A percentile compares a stretch with the other conserved stretches of the same genome.
phyloP scores from a whole-genome alignment of 2,888 invertebrate genomes.

The Antitype chi region DNA sequence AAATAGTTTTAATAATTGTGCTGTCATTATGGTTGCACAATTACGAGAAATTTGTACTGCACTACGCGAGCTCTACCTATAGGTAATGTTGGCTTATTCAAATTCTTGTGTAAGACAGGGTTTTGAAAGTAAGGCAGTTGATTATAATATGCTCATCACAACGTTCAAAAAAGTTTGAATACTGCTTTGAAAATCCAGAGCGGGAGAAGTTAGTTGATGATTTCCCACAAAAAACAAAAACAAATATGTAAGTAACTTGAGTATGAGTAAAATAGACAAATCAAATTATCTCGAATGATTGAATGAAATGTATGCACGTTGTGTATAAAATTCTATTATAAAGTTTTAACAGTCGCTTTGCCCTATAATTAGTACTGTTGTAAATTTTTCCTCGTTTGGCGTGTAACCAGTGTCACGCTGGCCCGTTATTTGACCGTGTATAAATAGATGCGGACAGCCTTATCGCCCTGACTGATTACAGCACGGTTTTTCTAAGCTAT shows the following conservation, averaged over 20 bases:
- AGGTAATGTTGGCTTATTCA: neutral
- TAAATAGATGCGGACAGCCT: conserved; percentile 36
- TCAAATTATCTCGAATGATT: neutral
- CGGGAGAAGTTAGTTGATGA: too few relatives aligned
- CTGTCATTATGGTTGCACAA: conserved; percentile 18
- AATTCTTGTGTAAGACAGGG: neutral
- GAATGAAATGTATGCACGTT: neutral
- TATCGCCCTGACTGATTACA: conserved; percentile 52
- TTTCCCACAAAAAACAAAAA: too few relatives aligned
- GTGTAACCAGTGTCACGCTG: conserved; percentile 28
- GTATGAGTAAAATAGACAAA: neutral
- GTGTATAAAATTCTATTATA: neutral
- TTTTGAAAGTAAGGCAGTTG: neutral
- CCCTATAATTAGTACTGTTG: conserved; percentile 36
- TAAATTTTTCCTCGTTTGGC: conserved; percentile 39
- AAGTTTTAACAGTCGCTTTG: conserved; percentile 7
- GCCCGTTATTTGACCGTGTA: conserved; percentile 21
- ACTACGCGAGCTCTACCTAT: neutral
- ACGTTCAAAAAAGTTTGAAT: neutral
- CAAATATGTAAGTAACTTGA: too few relatives aligned
- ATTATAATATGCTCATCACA: neutral
- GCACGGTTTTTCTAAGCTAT: conserved; percentile 31
- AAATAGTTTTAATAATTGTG: conserved; percentile 10
- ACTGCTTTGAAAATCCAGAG: too few relatives aligned
- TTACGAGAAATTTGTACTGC: neutral